Conservation (phyloP, 2,113 vertebrate genomes). For the Xiphorhynchus elegans region DNA sequence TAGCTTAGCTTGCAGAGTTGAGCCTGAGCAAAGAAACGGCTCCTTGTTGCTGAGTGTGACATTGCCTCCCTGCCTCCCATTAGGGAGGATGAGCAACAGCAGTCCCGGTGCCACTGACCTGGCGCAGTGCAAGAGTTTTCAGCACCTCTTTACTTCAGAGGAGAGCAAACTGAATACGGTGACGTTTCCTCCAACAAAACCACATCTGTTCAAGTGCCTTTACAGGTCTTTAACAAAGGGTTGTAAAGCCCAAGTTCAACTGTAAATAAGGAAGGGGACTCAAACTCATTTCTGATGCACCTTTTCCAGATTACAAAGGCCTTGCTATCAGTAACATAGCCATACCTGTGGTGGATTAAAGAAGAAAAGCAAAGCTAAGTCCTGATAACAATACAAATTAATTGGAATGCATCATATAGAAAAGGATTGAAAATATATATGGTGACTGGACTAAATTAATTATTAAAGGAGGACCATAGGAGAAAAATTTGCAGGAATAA, state of each 20-base stretch:
- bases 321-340: background rate
- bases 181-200: background rate
- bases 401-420: background rate
- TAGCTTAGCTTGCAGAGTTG: background rate
- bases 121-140: fast-evolving
- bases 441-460: background rate
- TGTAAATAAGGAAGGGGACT: background rate
- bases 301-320: background rate
- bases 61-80: background rate
- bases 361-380: background rate
- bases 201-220: background rate
- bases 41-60: background rate
- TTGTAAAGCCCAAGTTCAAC: background rate
- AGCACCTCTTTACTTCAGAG: background rate
- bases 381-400: background rate
- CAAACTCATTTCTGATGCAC: background rate
- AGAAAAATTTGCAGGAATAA: background rate
- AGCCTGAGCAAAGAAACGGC: fast-evolving
- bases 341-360: background rate
- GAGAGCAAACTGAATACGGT: fast-evolving
- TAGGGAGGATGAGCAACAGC: background rate
- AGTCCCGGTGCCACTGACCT: fast-evolving
- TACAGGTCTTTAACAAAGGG: background rate
- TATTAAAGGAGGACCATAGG: background rate
- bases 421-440: background rate